phyloP scores from a whole-genome alignment of 2,888 invertebrate genomes.

The Drosophila kuntzei region DNA sequence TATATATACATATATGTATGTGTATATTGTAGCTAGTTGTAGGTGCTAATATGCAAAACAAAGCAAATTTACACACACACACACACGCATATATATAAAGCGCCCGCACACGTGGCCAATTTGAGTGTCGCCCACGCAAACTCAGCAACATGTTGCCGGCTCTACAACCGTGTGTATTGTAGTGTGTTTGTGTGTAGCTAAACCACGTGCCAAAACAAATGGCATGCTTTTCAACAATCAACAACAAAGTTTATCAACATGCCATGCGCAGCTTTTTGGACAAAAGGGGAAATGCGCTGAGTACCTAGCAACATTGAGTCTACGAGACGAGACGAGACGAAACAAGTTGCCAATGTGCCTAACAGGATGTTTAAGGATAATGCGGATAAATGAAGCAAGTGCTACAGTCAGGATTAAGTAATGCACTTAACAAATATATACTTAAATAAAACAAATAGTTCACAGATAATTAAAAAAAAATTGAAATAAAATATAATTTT shows the following conservation, averaged over 20 bases:
- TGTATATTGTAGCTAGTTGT: conserved; percentile 3
- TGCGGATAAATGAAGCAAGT: conserved; percentile 7
- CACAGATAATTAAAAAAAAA: neutral
- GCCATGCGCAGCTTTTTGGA: conserved; percentile 42
- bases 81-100: conserved; percentile 1
- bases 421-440: neutral
- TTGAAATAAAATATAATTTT: no score
- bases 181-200: conserved; percentile 14
- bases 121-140: conserved; percentile 54
- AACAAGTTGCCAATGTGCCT: neutral
- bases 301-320: conserved; percentile 13
- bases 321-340: neutral
- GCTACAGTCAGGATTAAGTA: neutral
- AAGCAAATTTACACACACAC: conserved; percentile 16
- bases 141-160: conserved; percentile 70
- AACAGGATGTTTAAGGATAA: conserved; percentile 6
- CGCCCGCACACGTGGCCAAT: conserved; percentile 44
- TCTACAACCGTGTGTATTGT: conserved; percentile 9
- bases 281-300: conserved; percentile 29
- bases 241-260: conserved; percentile 39
- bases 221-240: conserved; percentile 63
- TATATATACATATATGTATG: neutral
- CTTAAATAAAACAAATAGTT: neutral
- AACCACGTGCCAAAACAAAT: conserved; percentile 68
- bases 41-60: conserved; percentile 40